Evolutionary conservation across 2,888 invertebrate genomes (phyloP).

Genomic region (Hybos culiciformis): DNA sequence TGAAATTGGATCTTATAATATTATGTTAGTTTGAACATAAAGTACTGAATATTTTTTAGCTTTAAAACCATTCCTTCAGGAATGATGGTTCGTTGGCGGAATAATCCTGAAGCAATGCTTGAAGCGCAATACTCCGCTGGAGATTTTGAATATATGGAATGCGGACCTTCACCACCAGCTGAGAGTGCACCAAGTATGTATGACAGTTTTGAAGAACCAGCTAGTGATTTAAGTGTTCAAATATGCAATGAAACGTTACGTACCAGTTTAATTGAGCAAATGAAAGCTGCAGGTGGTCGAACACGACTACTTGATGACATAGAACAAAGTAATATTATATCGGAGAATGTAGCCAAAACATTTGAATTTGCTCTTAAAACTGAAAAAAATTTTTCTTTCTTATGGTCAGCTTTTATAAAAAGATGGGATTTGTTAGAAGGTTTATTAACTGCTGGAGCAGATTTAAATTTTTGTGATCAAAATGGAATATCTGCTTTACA

Average conservation of each 20-base stretch:
- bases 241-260: slow-evolving; percentile 61
- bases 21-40: no score
- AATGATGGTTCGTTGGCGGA: slow-evolving; percentile 43
- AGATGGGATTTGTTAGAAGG: slow-evolving; percentile 50
- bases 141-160: slow-evolving; percentile 64
- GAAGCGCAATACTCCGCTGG: slow-evolving; percentile 53
- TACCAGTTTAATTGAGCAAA: slow-evolving; percentile 59
- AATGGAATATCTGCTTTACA: slow-evolving; percentile 63
- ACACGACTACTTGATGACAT: slow-evolving; percentile 58
- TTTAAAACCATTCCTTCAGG: slow-evolving; percentile 37
- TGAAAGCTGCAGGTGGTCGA: slow-evolving; percentile 53
- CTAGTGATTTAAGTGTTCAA: slow-evolving; percentile 54
- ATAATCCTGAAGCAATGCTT: slow-evolving; percentile 42
- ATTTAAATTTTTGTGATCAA: slow-evolving; percentile 54
- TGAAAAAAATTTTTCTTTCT: slow-evolving; percentile 56
- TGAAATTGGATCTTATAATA: no score
- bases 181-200: slow-evolving; percentile 70
- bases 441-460: slow-evolving; percentile 53
- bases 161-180: slow-evolving; percentile 64
- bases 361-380: slow-evolving; percentile 45
- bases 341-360: slow-evolving; percentile 40
- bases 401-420: slow-evolving; percentile 63
- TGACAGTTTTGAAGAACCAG: slow-evolving; percentile 64
- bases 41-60: slow-evolving; percentile 31
- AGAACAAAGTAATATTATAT: slow-evolving; percentile 50